Percentiles rank a stretch among this genome's conserved stretches.
Evolutionary conservation across 2,113 vertebrate genomes (phyloP).

Genomic region (Prunella himalayana): DNA sequence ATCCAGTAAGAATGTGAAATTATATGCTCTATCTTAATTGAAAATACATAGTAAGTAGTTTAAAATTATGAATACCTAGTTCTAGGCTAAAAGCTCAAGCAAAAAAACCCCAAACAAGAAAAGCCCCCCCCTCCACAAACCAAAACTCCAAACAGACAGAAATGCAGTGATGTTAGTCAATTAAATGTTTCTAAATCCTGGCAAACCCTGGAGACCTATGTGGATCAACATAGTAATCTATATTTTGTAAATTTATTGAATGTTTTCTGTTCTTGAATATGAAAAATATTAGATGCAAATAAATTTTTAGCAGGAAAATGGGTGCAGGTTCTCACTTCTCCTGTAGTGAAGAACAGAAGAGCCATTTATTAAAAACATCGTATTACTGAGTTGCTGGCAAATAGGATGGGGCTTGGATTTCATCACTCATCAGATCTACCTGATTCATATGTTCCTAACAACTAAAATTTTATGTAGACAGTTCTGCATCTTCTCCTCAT

Average conservation of each 20-base stretch:
- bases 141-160: background rate
- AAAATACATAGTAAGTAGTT: background rate
- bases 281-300: background rate
- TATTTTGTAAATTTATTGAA: background rate
- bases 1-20: background rate
- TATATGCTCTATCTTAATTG: background rate
- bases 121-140: fast-evolving
- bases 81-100: background rate
- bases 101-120: background rate
- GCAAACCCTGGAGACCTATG: background rate
- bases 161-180: background rate
- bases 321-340: background rate
- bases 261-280: background rate
- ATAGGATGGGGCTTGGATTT: background rate
- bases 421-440: background rate
- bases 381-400: background rate
- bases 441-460: background rate
- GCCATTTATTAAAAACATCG: background rate
- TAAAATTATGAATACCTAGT: background rate
- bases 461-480: background rate
- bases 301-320: background rate
- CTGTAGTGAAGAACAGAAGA: background rate
- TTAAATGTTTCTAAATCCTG: background rate
- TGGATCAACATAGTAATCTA: background rate
- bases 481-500: background rate